Conservation (phyloP, 1,140 invertebrate species). For the Zaprionus ghesquierei region DNA sequence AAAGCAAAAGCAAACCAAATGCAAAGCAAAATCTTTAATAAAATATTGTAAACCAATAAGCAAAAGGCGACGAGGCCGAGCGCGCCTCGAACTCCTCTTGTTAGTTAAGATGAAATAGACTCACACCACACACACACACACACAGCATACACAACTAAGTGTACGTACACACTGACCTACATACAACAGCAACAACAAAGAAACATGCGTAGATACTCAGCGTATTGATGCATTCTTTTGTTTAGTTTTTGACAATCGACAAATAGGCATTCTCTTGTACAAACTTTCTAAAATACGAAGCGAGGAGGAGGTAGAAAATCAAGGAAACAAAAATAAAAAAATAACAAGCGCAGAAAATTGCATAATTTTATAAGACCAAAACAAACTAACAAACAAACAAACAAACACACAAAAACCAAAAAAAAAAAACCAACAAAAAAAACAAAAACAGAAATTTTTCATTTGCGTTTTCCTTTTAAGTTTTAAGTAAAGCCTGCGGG, state of each 20-base stretch:
- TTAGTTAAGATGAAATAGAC: conserved; percentile 49
- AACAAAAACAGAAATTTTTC: conserved; percentile 32
- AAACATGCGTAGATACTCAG: conserved; percentile 47
- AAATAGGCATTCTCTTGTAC: conserved; percentile 82
- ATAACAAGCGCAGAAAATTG: conserved; percentile 32
- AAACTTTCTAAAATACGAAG: conserved; percentile 58
- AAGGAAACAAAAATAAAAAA: conserved; percentile 37
- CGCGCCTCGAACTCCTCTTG: conserved; percentile 48
- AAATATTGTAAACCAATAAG: conserved; percentile 24
- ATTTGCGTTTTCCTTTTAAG: conserved; percentile 41
- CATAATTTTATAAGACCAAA: conserved; percentile 37
- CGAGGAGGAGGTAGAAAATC: not conserved
- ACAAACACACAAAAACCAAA: conserved; percentile 3
- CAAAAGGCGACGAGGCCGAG: conserved; percentile 15
- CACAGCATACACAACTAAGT: conserved; percentile 23
- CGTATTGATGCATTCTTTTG: conserved; percentile 62
- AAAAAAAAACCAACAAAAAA: conserved; percentile 44
- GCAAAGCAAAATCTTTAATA: conserved; percentile 40
- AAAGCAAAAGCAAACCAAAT: conserved; percentile 48
- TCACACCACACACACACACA: conserved; percentile 11
- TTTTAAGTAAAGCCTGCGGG: conserved; percentile 10
- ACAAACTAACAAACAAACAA: conserved; percentile 43
- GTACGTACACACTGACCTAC: conserved; percentile 18
- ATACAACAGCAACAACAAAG: conserved; percentile 42
- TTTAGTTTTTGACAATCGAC: conserved; percentile 83